A percentile compares a stretch with the other conserved stretches of the same genome.
phyloP scores from a whole-genome alignment of 2,888 invertebrate species.

The Adelphocoris suturalis region DNA sequence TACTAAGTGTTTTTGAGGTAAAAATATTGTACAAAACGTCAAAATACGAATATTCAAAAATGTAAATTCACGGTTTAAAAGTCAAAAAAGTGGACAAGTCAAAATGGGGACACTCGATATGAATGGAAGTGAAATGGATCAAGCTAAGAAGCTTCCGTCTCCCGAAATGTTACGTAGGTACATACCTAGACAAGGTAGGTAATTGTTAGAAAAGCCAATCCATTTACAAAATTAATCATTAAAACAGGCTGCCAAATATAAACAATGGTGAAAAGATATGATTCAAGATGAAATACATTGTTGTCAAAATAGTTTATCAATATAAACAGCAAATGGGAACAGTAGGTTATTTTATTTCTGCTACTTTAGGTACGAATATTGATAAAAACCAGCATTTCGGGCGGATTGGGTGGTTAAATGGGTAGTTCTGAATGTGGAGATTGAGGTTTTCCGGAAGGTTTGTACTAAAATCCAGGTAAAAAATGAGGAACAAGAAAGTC shows the following conservation, averaged over 20 bases:
- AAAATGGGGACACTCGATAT: slow-evolving; percentile 23
- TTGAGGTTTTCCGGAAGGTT: neutral
- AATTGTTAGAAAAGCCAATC: slow-evolving; percentile 1
- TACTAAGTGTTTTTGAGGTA: neutral
- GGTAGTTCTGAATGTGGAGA: neutral
- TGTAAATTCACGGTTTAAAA: neutral
- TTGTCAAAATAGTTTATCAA: slow-evolving; percentile 50
- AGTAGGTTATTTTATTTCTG: neutral
- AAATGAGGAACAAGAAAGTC: neutral
- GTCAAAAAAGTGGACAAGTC: neutral
- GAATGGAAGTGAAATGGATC: slow-evolving; percentile 35
- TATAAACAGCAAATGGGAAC: slow-evolving; percentile 46
- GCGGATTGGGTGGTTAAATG: neutral
- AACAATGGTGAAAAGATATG: neutral
- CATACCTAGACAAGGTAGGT: neutral
- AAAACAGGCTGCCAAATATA: neutral
- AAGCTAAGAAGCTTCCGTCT: slow-evolving; percentile 39
- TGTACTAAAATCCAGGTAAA: neutral
- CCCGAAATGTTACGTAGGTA: slow-evolving; percentile 10
- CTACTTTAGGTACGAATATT: neutral
- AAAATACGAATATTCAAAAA: slow-evolving; percentile 13
- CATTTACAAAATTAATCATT: neutral
- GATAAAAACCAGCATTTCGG: neutral
- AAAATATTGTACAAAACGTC: slow-evolving; percentile 20
- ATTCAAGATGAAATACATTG: neutral